A percentile compares a stretch with the other conserved stretches of the same genome.
Conservation (phyloP, 2,888 invertebrate species). For the Ectropis crepuscularia region DNA sequence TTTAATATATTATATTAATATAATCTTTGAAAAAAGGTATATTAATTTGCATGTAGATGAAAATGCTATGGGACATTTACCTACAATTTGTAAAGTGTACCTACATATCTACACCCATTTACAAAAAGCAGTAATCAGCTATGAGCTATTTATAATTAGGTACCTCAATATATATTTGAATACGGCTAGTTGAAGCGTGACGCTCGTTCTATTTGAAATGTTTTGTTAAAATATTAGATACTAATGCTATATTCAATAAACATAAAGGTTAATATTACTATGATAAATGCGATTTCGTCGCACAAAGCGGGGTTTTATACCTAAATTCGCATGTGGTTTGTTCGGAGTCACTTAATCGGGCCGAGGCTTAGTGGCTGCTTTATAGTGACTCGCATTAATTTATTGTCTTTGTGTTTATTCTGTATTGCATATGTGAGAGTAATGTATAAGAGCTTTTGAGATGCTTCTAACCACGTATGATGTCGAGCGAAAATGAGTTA, state of each 20-base stretch:
- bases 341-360: slow-evolving; percentile 63
- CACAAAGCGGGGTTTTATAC: slow-evolving; percentile 56
- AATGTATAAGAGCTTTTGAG: slow-evolving; percentile 58
- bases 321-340: slow-evolving; percentile 66
- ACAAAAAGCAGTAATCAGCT: background rate
- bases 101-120: too few relatives aligned
- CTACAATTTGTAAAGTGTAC: too few relatives aligned
- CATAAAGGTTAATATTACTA: slow-evolving; percentile 40
- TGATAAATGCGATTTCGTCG: slow-evolving; percentile 50
- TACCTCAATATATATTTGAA: slow-evolving; percentile 8
- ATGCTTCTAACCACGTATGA: slow-evolving; percentile 30
- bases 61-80: too few relatives aligned
- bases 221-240: slow-evolving; percentile 13
- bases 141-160: background rate
- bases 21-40: too few relatives aligned
- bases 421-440: slow-evolving; percentile 55
- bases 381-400: slow-evolving; percentile 65
- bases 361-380: slow-evolving; percentile 62
- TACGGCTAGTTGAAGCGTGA: slow-evolving; percentile 2
- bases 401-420: slow-evolving; percentile 67
- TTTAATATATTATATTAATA: too few relatives aligned
- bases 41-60: too few relatives aligned
- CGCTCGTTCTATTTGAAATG: slow-evolving; percentile 13
- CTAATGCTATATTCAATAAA: slow-evolving; percentile 19
- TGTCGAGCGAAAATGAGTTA: too few relatives aligned